phyloP scores from a whole-genome alignment of 2,113 vertebrate genomes.

The Ranitomeya imitator region DNA sequence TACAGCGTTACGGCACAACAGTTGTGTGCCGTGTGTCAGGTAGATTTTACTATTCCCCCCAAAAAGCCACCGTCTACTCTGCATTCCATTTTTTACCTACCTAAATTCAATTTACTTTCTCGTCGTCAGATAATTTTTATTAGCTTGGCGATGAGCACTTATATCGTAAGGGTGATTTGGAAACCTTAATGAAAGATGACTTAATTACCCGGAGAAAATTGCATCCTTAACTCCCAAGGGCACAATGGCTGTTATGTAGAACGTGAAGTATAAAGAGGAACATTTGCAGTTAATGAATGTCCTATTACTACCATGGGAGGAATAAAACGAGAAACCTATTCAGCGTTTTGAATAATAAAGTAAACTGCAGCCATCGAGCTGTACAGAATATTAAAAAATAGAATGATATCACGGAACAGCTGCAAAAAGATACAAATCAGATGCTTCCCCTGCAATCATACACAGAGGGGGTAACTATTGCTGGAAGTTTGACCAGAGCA shows the following conservation, averaged over 20 bases:
- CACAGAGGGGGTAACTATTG: too few species aligned
- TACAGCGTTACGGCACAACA: too few species aligned
- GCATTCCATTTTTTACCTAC: background rate
- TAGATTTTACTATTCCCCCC: background rate
- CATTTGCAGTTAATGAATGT: background rate
- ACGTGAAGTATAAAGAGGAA: background rate
- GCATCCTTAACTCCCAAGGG: background rate
- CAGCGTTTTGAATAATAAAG: background rate
- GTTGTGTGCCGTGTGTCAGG: too few species aligned
- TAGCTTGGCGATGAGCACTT: background rate
- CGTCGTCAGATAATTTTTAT: background rate
- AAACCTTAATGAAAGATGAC: constrained; percentile 4
- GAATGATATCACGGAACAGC: background rate
- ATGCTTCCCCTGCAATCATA: background rate
- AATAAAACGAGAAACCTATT: background rate
- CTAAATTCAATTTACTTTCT: constrained; percentile 7
- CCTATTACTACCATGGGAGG: background rate
- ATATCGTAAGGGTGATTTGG: background rate
- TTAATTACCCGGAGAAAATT: background rate
- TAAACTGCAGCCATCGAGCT: background rate
- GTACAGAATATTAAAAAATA: background rate
- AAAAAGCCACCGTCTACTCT: background rate
- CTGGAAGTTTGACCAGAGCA: too few species aligned
- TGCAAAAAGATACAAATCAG: background rate
- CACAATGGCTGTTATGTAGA: background rate